phyloP scores from a whole-genome alignment of 2,888 invertebrate species.

The Sarcophaga subvicina region DNA sequence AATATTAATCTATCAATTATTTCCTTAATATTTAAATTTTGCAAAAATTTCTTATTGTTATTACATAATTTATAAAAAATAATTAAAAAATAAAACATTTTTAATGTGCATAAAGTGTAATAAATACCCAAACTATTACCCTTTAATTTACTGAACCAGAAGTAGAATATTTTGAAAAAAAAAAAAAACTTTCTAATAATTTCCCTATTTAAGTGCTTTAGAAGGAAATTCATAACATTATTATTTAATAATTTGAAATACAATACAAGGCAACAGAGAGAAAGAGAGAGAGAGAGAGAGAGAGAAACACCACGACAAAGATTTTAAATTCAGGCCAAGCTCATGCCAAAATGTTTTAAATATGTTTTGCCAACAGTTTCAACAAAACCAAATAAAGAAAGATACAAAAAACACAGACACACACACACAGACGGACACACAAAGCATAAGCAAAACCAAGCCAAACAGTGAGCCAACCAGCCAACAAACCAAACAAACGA shows the following conservation, averaged over 20 bases:
- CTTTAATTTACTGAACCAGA: no score
- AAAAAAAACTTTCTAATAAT: neutral
- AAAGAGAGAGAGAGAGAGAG: neutral
- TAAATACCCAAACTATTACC: no score
- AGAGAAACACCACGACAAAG: constrained; percentile 62
- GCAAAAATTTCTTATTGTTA: no score
- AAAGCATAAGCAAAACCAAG: constrained; percentile 68
- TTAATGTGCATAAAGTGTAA: no score
- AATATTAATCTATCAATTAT: no score
- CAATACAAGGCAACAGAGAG: neutral
- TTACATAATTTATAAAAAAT: no score
- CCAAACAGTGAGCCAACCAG: constrained; percentile 44
- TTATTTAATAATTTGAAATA: constrained; percentile 58
- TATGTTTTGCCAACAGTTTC: constrained; percentile 65
- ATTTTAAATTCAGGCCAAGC: constrained; percentile 79
- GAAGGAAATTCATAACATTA: constrained; percentile 3
- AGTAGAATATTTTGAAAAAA: neutral
- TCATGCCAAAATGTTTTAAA: constrained; percentile 70
- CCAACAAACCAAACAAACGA: constrained; percentile 27
- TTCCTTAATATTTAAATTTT: no score
- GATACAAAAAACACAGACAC: neutral
- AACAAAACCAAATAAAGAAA: constrained; percentile 65
- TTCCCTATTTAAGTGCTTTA: no score
- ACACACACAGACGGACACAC: constrained; percentile 3
- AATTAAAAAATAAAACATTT: no score